Evolutionary conservation across 2,113 vertebrate species (phyloP).

Genomic region (Stegostoma tigrinum): DNA sequence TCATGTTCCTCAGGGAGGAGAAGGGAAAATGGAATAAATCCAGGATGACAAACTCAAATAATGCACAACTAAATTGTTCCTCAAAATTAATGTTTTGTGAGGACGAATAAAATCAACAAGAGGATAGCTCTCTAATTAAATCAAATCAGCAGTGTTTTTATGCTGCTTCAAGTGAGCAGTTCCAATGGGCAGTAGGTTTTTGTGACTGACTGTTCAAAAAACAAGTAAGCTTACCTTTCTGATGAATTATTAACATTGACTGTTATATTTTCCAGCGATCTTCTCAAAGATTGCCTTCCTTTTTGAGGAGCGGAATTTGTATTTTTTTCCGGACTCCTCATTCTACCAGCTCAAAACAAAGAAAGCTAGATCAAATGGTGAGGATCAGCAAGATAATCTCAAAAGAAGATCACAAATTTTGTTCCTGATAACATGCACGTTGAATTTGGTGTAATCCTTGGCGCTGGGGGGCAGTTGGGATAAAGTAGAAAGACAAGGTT

Average conservation of each 20-base stretch:
- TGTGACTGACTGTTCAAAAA: neutral
- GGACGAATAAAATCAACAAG: conserved; percentile 18
- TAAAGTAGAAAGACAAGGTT: neutral
- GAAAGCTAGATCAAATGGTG: neutral
- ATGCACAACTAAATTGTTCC: neutral
- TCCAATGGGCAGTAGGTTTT: neutral
- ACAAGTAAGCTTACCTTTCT: conserved; percentile 14
- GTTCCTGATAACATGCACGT: neutral
- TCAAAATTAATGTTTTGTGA: conserved; percentile 28
- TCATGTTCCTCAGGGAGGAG: neutral
- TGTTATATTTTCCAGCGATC: neutral
- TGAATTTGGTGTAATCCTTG: neutral
- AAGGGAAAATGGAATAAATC: neutral
- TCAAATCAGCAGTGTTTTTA: neutral
- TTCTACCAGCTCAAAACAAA: neutral
- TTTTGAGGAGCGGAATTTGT: neutral
- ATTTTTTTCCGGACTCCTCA: neutral
- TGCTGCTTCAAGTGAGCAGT: neutral
- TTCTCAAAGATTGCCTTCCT: neutral
- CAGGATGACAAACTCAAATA: neutral
- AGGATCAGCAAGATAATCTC: neutral
- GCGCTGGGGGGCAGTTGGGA: neutral
- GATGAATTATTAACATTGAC: conserved; percentile 11
- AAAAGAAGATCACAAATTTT: neutral
- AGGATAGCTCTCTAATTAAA: neutral